Evolutionary conservation across 1,140 invertebrate genomes (phyloP).

Genomic region (Euglossa dilemma): DNA sequence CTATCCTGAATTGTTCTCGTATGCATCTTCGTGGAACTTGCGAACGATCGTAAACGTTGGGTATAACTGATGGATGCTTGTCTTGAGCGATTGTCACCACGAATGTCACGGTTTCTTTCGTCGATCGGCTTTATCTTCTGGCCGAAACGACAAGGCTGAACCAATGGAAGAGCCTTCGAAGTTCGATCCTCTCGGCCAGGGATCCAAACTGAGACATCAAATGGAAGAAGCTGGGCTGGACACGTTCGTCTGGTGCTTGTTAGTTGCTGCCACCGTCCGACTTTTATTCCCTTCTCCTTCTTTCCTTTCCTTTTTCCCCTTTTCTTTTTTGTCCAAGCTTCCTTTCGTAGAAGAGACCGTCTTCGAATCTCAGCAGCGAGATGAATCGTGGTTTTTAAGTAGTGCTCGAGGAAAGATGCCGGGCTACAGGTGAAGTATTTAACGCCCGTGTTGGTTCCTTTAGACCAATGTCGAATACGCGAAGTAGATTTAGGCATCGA

Average conservation of each 20-base stretch:
- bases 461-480: background rate
- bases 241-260: background rate
- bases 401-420: conserved; percentile 7
- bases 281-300: background rate
- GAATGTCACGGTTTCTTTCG: background rate
- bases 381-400: conserved; percentile 10
- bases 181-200: background rate
- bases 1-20: too few species aligned
- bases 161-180: background rate
- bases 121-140: background rate
- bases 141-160: background rate
- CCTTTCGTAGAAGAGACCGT: background rate
- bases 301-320: background rate
- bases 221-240: background rate
- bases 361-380: background rate
- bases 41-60: too few species aligned
- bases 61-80: too few species aligned
- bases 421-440: background rate
- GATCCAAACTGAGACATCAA: background rate
- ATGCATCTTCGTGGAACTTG: too few species aligned
- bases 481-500: background rate
- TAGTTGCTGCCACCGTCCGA: background rate
- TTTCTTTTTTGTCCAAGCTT: background rate
- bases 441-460: background rate
- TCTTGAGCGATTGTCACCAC: background rate